phyloP scores from a whole-genome alignment of 2,797 vertebrate species.

The Distichodus sexfasciatus region DNA sequence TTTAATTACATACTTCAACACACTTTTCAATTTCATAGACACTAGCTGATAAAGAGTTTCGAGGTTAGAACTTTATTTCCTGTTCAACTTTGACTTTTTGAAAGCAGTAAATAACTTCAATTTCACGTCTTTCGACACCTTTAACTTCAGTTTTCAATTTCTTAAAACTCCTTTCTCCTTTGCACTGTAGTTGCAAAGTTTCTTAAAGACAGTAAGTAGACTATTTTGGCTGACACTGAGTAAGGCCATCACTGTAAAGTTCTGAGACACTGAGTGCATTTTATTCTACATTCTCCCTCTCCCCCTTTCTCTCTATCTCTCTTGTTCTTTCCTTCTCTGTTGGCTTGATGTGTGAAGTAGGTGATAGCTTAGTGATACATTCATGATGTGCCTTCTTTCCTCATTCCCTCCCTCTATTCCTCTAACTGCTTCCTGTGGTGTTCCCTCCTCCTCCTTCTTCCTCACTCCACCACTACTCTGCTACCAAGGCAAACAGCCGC shows the following conservation, averaged over 20 bases:
- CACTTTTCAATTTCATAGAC: not conserved
- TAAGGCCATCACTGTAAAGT: too few relatives aligned
- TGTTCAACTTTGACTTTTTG: too few relatives aligned
- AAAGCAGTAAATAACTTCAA: not conserved
- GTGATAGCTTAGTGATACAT: slow-evolving; percentile 31
- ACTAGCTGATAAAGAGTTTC: not conserved
- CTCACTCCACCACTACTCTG: not conserved
- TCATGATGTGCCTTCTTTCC: not conserved
- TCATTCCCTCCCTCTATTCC: not conserved
- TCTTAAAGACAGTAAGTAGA: too few relatives aligned
- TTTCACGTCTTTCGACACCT: too few relatives aligned
- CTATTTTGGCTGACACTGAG: too few relatives aligned
- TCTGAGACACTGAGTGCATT: too few relatives aligned
- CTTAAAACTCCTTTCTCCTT: too few relatives aligned
- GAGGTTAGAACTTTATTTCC: too few relatives aligned
- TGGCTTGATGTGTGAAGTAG: not conserved
- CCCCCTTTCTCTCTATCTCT: too few relatives aligned
- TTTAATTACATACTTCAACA: slow-evolving; percentile 19
- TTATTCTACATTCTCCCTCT: too few relatives aligned
- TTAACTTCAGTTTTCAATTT: too few relatives aligned
- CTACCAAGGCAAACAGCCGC: not conserved
- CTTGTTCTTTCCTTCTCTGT: slow-evolving; percentile 6
- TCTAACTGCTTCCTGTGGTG: slow-evolving; percentile 21
- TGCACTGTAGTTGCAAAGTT: too few relatives aligned
- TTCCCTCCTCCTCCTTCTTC: not conserved